A percentile compares a stretch with the other conserved stretches of the same genome.
Evolutionary conservation across 2,888 invertebrate species (phyloP).

Genomic region (Polia nebulosa): DNA sequence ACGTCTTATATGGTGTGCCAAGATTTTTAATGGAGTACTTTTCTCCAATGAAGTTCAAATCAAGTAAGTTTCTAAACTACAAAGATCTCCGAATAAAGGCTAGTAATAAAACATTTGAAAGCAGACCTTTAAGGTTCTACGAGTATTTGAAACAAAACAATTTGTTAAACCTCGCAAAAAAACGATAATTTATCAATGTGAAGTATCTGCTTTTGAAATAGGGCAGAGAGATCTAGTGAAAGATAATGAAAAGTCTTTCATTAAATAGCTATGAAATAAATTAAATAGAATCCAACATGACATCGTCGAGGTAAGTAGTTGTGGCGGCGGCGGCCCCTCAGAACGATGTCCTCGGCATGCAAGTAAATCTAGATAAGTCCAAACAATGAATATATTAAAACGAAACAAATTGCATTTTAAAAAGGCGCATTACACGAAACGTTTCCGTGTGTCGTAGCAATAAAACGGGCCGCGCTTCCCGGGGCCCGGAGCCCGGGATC

Average conservation of each 20-base stretch:
- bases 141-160: constrained; percentile 9
- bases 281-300: constrained; percentile 21
- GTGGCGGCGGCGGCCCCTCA: constrained; percentile 29
- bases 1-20: constrained; percentile 16
- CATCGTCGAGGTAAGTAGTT: constrained; percentile 32
- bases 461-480: constrained; percentile 62
- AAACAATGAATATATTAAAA: constrained; percentile 69
- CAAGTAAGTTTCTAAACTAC: background rate
- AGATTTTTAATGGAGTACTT: constrained; percentile 5
- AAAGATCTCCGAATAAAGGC: background rate
- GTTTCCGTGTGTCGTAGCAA: constrained; percentile 67
- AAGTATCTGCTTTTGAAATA: constrained; percentile 15
- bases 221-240: constrained; percentile 2
- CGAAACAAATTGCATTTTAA: constrained; percentile 68
- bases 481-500: constrained; percentile 50
- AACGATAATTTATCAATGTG: constrained; percentile 9
- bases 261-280: constrained; percentile 36
- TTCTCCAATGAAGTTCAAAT: background rate
- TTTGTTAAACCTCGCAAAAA: background rate
- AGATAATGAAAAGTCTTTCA: constrained; percentile 8
- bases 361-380: constrained; percentile 65
- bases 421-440: constrained; percentile 64
- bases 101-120: background rate
- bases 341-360: constrained; percentile 53
- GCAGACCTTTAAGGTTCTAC: constrained; percentile 2